A percentile compares a stretch with the other conserved stretches of the same genome.
These are phyloP conservation scores for Acanthisitta chloris DNA, from an alignment of 2,113 vertebrate species.

Conservation along the genomic window DNA sequence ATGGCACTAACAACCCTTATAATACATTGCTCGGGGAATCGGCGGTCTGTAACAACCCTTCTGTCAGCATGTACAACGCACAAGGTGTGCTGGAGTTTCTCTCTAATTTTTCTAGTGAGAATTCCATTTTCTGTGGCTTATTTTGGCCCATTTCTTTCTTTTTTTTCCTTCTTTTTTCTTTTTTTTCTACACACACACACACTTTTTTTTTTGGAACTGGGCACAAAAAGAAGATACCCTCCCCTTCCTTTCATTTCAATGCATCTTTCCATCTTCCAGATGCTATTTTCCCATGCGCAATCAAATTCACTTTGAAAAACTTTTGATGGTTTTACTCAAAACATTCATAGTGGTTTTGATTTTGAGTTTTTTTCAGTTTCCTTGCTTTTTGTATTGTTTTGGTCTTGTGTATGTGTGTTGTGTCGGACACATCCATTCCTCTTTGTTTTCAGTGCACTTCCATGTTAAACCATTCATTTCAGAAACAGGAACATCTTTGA, in stretches of 20 bases:
- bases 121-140: slow-evolving; percentile 77
- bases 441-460: slow-evolving; percentile 41
- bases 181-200: not conserved
- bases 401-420: slow-evolving; percentile 29
- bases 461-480: slow-evolving; percentile 68
- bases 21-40: slow-evolving; percentile 99
- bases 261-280: slow-evolving; percentile 68
- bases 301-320: slow-evolving; percentile 58
- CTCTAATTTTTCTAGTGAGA: slow-evolving; percentile 78
- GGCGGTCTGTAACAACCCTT: slow-evolving; percentile 99
- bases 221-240: not conserved
- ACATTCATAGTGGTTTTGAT: slow-evolving; percentile 38
- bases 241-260: slow-evolving; percentile 40
- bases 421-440: slow-evolving; percentile 34
- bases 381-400: slow-evolving; percentile 57
- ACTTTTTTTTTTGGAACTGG: not conserved
- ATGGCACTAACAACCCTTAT: slow-evolving; percentile 99
- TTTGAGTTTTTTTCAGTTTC: not conserved
- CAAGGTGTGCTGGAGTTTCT: slow-evolving; percentile 96
- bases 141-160: slow-evolving; percentile 65
- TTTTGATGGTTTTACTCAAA: slow-evolving; percentile 29
- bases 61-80: slow-evolving; percentile 99
- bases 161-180: not conserved
- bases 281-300: slow-evolving; percentile 63
- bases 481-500: slow-evolving; percentile 60